Conservation (phyloP, 2,888 invertebrate species). For the Isotomurus palustris region DNA sequence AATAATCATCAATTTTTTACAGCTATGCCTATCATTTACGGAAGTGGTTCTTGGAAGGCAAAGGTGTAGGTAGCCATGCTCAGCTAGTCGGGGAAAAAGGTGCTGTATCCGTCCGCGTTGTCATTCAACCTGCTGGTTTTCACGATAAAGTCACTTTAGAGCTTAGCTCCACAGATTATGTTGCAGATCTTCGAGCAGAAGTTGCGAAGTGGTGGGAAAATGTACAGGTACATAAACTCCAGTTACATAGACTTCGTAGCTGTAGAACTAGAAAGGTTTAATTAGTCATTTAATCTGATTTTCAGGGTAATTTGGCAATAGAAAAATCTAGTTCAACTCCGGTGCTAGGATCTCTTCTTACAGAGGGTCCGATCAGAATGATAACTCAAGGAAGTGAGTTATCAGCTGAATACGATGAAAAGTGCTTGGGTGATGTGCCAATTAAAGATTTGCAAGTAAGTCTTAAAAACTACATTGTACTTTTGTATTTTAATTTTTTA, state of each 20-base stretch:
- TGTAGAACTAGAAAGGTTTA: background rate
- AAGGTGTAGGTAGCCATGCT: slow-evolving; percentile 73
- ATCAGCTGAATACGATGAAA: slow-evolving; percentile 86
- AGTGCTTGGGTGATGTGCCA: slow-evolving; percentile 82
- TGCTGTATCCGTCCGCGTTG: slow-evolving; percentile 67
- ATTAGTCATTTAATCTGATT: background rate
- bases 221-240: slow-evolving; percentile 48
- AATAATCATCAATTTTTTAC: too few species aligned
- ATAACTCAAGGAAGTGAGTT: slow-evolving; percentile 87
- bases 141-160: slow-evolving; percentile 77
- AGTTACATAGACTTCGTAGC: background rate
- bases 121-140: slow-evolving; percentile 82
- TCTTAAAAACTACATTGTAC: background rate
- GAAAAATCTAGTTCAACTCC: slow-evolving; percentile 50
- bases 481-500: slow-evolving; percentile 12
- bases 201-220: slow-evolving; percentile 92
- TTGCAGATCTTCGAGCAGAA: slow-evolving; percentile 88
- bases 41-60: slow-evolving; percentile 80
- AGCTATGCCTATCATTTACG: slow-evolving; percentile 83
- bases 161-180: slow-evolving; percentile 77
- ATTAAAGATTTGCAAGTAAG: slow-evolving; percentile 80
- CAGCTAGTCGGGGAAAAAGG: slow-evolving; percentile 59
- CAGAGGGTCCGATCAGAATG: slow-evolving; percentile 82
- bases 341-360: slow-evolving; percentile 64
- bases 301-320: slow-evolving; percentile 28